Conservation (phyloP, 2,888 invertebrate genomes). For the Polylopha cassiicola region DNA sequence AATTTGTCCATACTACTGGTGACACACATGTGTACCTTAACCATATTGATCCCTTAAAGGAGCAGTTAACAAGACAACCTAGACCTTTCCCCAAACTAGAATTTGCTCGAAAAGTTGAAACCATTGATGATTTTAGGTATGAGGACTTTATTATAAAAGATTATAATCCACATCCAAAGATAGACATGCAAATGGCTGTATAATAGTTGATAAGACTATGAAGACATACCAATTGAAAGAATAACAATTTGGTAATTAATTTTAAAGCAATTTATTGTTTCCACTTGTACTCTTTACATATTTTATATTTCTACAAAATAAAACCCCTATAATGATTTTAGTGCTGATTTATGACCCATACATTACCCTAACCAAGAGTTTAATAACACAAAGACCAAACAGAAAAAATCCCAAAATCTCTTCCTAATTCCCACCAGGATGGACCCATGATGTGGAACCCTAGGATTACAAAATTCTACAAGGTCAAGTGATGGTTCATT, state of each 20-base stretch:
- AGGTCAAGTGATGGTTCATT: too few relatives aligned
- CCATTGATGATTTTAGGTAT: slow-evolving; percentile 90
- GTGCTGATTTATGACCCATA: too few relatives aligned
- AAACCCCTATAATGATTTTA: slow-evolving; percentile 43
- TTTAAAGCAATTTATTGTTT: slow-evolving; percentile 34
- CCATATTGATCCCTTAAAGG: slow-evolving; percentile 89
- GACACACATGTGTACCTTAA: slow-evolving; percentile 97
- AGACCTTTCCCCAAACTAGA: slow-evolving; percentile 88
- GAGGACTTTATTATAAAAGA: slow-evolving; percentile 91
- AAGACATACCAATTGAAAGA: too few relatives aligned
- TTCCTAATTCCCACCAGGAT: too few relatives aligned
- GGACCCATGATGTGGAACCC: too few relatives aligned
- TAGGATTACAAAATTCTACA: too few relatives aligned
- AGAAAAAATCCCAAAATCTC: too few relatives aligned
- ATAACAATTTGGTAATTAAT: slow-evolving; percentile 29
- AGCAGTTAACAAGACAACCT: slow-evolving; percentile 88
- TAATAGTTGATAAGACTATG: slow-evolving; percentile 45
- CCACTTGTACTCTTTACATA: slow-evolving; percentile 38
- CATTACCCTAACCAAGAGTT: too few relatives aligned
- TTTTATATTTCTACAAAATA: slow-evolving; percentile 41
- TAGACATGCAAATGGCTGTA: slow-evolving; percentile 95
- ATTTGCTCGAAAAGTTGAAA: slow-evolving; percentile 83
- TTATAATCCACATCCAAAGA: slow-evolving; percentile 93
- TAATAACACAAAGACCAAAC: too few relatives aligned
- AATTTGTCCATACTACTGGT: slow-evolving; percentile 95